These are phyloP conservation scores for Pogonus chalceus DNA, from an alignment of 1,140 invertebrate species.

Conservation along the genomic window DNA sequence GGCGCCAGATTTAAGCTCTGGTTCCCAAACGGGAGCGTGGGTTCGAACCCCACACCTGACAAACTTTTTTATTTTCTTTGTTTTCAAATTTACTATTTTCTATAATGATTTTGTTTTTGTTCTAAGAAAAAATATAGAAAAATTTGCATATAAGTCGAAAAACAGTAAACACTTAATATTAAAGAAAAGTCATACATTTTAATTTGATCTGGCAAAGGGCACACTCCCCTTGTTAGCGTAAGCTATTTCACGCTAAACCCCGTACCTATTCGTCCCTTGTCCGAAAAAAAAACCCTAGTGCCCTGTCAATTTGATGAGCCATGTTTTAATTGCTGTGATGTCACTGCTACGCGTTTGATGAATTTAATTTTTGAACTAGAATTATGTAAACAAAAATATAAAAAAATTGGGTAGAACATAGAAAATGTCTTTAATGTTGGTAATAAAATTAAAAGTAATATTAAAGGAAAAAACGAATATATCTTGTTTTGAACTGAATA, in stretches of 20 bases:
- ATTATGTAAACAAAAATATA: neutral
- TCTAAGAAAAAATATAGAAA: too few species aligned
- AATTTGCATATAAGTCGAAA: too few species aligned
- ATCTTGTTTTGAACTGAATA: neutral
- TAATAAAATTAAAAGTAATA: neutral
- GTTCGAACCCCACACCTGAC: constrained; percentile 49
- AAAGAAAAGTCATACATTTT: neutral
- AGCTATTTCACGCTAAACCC: neutral
- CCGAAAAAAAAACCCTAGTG: neutral
- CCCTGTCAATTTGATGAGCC: constrained; percentile 2
- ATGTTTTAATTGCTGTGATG: constrained; percentile 9
- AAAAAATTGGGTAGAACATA: neutral
- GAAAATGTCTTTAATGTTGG: neutral
- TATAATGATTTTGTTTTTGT: too few species aligned
- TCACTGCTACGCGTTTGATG: neutral
- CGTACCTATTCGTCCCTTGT: neutral
- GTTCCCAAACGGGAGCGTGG: constrained; percentile 45
- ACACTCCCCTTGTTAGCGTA: neutral
- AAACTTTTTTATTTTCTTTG: constrained; percentile 23
- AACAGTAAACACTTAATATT: neutral
- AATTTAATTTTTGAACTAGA: constrained; percentile 6
- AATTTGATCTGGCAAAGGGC: neutral
- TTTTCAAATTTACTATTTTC: neutral
- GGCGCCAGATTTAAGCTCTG: constrained; percentile 50
- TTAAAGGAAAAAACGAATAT: too few species aligned